Conservation (phyloP, 2,888 invertebrate genomes). For the Drosophila prolongata region DNA sequence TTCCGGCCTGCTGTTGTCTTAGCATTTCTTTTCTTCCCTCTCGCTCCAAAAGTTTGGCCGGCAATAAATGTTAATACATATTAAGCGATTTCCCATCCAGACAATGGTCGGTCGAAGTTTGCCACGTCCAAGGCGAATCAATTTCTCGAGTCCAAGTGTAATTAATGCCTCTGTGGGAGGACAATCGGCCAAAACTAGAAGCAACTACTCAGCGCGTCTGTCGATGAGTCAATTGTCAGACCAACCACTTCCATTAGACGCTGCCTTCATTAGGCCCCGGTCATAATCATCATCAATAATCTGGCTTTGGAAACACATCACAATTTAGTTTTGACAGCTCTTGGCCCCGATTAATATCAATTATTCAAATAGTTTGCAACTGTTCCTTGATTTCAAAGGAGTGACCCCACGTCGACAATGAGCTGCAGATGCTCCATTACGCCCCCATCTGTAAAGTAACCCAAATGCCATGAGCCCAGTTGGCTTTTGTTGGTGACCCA, state of each 20-base stretch:
- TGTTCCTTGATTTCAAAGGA: constrained; percentile 17
- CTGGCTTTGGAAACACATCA: constrained; percentile 53
- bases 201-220: constrained; percentile 27
- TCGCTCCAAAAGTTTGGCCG: constrained; percentile 45
- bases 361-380: constrained; percentile 64
- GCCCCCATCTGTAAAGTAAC: constrained; percentile 13
- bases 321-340: constrained; percentile 78
- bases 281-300: constrained; percentile 70
- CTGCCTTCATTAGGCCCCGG: constrained; percentile 48
- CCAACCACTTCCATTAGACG: constrained; percentile 33
- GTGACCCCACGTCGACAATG: constrained; percentile 4
- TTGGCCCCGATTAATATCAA: constrained; percentile 74
- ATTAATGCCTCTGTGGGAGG: constrained; percentile 34
- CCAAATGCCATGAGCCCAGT: constrained; percentile 8
- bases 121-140: constrained; percentile 45
- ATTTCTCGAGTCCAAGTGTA: constrained; percentile 52
- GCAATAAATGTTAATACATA: constrained; percentile 80
- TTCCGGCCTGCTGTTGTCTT: constrained; percentile 62
- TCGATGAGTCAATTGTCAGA: constrained; percentile 13
- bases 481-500: background rate
- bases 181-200: constrained; percentile 6
- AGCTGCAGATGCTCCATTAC: constrained; percentile 24
- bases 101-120: constrained; percentile 5
- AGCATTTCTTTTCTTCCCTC: constrained; percentile 27
- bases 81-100: constrained; percentile 65